Conservation (phyloP, 35 echinoderm and acorn worm genomes). For the Patiria miniata region DNA sequence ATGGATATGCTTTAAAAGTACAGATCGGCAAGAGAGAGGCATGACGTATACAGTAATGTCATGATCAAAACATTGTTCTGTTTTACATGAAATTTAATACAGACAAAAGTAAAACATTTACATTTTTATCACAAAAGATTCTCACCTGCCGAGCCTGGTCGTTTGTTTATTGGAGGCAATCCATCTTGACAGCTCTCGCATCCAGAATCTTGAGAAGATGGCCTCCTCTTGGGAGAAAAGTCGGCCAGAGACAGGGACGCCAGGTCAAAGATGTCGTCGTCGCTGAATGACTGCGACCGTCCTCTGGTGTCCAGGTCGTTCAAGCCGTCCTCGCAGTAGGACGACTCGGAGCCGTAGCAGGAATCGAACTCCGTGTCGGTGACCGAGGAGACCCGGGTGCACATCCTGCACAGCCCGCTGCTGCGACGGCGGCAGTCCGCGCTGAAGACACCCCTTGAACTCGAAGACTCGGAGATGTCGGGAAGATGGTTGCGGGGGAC, state of each 20-base stretch:
- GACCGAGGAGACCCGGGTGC: neutral
- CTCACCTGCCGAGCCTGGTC: conserved; percentile 18
- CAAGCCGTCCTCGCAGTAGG: neutral
- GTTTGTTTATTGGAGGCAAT: neutral
- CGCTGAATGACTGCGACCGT: neutral
- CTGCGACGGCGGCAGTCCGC: neutral
- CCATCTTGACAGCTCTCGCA: neutral
- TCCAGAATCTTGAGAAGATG: neutral
- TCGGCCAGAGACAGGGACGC: conserved; percentile 2
- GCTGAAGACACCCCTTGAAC: no score
- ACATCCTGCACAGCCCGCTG: conserved; percentile 29
- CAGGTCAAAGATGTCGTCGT: conserved; percentile 8
- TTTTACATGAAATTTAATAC: no score
- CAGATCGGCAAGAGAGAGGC: no score
- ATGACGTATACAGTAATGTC: no score
- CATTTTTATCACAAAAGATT: neutral
- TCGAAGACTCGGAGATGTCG: neutral
- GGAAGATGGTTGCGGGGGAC: neutral
- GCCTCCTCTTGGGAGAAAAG: neutral
- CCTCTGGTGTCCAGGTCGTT: neutral
- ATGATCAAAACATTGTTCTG: no score
- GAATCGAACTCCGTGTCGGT: neutral
- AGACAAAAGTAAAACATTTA: no score
- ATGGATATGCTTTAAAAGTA: no score
- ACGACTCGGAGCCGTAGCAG: conserved; percentile 2